These are phyloP conservation scores for Pristionchus maxplancki DNA, from an alignment of 2,888 invertebrate species.

Conservation along the genomic window DNA sequence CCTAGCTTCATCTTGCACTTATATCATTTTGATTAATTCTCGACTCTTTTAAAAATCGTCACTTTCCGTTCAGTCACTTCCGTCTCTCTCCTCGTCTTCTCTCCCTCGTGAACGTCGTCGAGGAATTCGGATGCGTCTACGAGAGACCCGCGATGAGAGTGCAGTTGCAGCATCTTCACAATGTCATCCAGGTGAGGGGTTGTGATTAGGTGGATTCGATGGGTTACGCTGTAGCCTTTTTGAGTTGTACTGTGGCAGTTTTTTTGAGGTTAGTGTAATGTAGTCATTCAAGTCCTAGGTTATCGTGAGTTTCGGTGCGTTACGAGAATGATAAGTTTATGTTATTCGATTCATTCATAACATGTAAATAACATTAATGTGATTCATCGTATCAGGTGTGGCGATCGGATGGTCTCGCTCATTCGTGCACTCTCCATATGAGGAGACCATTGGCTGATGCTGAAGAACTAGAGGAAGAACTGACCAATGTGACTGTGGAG, in stretches of 20 bases:
- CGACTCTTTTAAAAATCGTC: too few species aligned
- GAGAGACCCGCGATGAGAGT: conserved; percentile 60
- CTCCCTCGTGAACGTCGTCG: conserved; percentile 57
- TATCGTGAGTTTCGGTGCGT: too few species aligned
- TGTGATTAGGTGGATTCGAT: too few species aligned
- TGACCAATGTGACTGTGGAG: neutral
- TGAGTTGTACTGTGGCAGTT: too few species aligned
- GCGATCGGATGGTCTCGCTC: conserved; percentile 9
- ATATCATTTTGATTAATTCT: too few species aligned
- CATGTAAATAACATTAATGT: neutral
- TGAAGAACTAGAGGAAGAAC: conserved; percentile 16
- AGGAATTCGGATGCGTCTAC: conserved; percentile 62
- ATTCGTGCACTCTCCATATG: conserved; percentile 49
- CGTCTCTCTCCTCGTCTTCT: conserved; percentile 59
- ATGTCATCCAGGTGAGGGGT: neutral
- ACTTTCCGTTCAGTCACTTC: conserved; percentile 64
- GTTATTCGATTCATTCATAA: neutral
- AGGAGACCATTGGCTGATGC: conserved; percentile 38
- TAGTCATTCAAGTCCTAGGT: too few species aligned
- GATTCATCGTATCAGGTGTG: neutral
- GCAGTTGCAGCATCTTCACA: neutral
- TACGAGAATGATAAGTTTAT: too few species aligned
- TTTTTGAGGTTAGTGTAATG: too few species aligned
- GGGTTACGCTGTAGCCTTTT: too few species aligned
- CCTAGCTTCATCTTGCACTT: too few species aligned